Evolutionary conservation across 1,140 invertebrate species (phyloP), one percentile per base, ranked within the genome.

Genomic region (Maconellicoccus hirsutus): DNA sequence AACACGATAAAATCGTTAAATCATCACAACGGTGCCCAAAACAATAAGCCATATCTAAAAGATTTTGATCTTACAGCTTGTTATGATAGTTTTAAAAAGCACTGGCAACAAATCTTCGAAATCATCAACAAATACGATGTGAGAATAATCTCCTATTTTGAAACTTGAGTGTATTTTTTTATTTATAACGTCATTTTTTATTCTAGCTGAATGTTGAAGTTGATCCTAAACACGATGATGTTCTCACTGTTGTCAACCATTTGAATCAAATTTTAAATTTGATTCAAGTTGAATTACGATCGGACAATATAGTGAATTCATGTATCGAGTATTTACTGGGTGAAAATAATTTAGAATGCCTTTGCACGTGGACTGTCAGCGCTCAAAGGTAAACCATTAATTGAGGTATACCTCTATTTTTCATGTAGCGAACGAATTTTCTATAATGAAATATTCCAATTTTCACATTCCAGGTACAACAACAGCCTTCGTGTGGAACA

Each of bases 81-180:
- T 78, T 92, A 92, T 76, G 92, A 92, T 77, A 94, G 93, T 76
- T 98, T 98, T 81, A 88, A 89, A 75, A 92, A 92, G 79, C 94
- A 97, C 79, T 98, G 94, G 93, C 89, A 93, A 77, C 93, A 96
- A 78, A 91, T 90, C 10, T 80, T 87, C 75, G 89, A 90, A 75
- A 93, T 96, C 70, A 94, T 95, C 73, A 80, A 84, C 71, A 84
- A 86, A 72, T 87, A 85, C 70, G 81, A 84, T 79, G 85, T 86
- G 77, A 80, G 76, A 77, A 66, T 61, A 7, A 7, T 7, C 14
- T 38, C 33, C 33, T 14, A 14, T 38, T 38, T 7, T 38, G 6
- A 38, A 38, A 38, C 14, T n/a, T n/a, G n/a, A n/a, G n/a, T n/a
- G n/a, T 10, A 52, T 52, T 52, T 52, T 52, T 52, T n/a, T 33